Base-by-base conservation (phyloP, 2,113 vertebrate species). In the Mungos mungo region DNA sequence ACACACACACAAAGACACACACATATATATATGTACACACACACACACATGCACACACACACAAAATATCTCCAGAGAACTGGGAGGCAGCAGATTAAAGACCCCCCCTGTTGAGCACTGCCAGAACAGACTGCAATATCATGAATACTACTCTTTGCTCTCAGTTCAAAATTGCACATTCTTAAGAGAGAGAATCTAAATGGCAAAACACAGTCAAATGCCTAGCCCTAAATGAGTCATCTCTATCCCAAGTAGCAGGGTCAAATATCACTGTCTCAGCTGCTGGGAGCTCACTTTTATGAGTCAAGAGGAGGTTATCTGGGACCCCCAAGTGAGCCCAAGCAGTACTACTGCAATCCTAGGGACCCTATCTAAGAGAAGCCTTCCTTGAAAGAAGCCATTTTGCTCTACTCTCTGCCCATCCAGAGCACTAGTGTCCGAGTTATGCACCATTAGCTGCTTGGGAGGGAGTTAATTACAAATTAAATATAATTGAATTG, bases 401-500 rank as follows among this genome's bases (percentile, higher is more conserved):
- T 83, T 94, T 80, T 95, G 47, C 72, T 95, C 47, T 86, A 68
- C 41, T 96, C 84, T 71, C 83, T 83, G 65, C 41, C 72, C 84
- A 83, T 97, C 74, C 72, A 97, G 93, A 97, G 85, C 25, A 91
- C 74, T 84, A 92, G 94, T 84, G 31, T 86, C 90, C 72, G 93
- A 77, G 96, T 96, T 93, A 96, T 95, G 96, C 93, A 96, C 80
- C 98, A 98, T 98, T 97, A 97, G 95, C 76, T 97, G 86, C 97
- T 97, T 97, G 92, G 95, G 89, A 96, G 86, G 97, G 89, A 95
- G 93, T 96, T 97, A 98, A 98, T 96, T 96, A 97, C 93, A 96
- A 97, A 97, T 98, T 97, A 98, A 98, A 97, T 90, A 96, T 95
- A 98, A 98, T 54, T 97, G 95, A 97, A 97, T 96, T 95, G 87